Conservation (phyloP, 2,888 invertebrate genomes). For the Blomia tropicalis region DNA sequence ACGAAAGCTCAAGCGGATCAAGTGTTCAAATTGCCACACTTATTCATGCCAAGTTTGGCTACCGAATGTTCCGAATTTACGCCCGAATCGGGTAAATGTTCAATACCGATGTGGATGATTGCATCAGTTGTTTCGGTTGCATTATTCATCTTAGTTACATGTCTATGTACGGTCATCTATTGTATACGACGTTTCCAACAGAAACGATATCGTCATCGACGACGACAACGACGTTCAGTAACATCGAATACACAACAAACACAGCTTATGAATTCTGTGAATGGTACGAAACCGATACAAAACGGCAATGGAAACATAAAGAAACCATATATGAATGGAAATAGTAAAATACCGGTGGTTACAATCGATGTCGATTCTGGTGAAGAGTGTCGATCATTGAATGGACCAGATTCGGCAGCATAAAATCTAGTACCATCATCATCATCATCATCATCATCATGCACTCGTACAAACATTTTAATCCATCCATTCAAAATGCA, state of each 20-base stretch:
- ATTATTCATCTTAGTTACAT: not conserved
- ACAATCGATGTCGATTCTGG: not conserved
- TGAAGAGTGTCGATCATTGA: not conserved
- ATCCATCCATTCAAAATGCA: too few relatives aligned
- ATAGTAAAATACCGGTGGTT: too few relatives aligned
- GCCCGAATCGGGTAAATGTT: not conserved
- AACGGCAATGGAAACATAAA: too few relatives aligned
- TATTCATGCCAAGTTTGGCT: slow-evolving; percentile 8
- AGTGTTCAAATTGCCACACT: slow-evolving; percentile 15
- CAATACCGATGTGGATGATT: slow-evolving; percentile 15
- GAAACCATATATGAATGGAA: too few relatives aligned
- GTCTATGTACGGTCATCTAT: not conserved
- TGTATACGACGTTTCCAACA: not conserved
- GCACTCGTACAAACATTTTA: too few relatives aligned
- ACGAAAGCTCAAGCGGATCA: slow-evolving; percentile 10
- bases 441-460: too few relatives aligned
- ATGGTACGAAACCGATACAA: too few relatives aligned
- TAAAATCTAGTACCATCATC: too few relatives aligned
- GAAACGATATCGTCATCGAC: not conserved
- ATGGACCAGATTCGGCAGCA: too few relatives aligned
- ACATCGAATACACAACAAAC: not conserved
- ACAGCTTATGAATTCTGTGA: not conserved
- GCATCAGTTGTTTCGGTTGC: not conserved
- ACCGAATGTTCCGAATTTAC: slow-evolving; percentile 6
- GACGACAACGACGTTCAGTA: not conserved